A percentile compares a stretch with the other conserved stretches of the same genome.
Conservation (phyloP, 2,113 vertebrate species). For the Rhipidura dahli region DNA sequence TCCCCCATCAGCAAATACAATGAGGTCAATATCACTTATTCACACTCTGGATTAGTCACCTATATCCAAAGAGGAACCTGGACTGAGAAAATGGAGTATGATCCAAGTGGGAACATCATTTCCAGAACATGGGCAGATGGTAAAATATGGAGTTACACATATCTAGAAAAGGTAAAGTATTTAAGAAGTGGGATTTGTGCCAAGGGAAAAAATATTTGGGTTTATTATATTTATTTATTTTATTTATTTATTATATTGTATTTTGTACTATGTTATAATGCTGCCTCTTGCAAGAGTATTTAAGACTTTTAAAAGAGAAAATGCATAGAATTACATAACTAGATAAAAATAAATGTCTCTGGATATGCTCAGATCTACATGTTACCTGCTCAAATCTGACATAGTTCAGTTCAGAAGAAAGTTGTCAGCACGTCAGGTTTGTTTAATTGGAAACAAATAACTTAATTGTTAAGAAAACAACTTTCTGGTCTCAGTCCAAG, state of each 20-base stretch:
- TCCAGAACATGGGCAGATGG: slow-evolving; percentile 96
- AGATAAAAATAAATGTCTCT: background rate
- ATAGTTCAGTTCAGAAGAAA: background rate
- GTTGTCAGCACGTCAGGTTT: background rate
- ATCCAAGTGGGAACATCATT: slow-evolving; percentile 87
- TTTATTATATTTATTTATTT: background rate
- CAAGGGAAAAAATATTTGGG: background rate
- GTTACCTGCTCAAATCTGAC: background rate
- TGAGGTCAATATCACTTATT: slow-evolving; percentile 95
- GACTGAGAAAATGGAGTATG: slow-evolving; percentile 95
- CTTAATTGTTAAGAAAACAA: too few species aligned
- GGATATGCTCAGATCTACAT: background rate
- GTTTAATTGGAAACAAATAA: background rate
- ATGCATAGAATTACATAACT: background rate
- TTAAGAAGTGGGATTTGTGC: background rate
- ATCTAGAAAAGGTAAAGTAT: slow-evolving; percentile 87
- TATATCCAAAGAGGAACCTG: slow-evolving; percentile 92
- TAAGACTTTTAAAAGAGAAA: background rate
- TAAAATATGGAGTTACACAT: slow-evolving; percentile 99
- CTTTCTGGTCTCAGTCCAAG: background rate
- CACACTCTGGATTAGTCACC: slow-evolving; percentile 84
- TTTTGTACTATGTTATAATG: background rate
- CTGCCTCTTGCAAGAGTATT: background rate
- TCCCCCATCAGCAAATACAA: slow-evolving; percentile 96
- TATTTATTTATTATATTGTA: background rate